These are phyloP conservation scores for Crotophaga sulcirostris DNA, from an alignment of 2,113 vertebrate genomes.

Conservation along the genomic window DNA sequence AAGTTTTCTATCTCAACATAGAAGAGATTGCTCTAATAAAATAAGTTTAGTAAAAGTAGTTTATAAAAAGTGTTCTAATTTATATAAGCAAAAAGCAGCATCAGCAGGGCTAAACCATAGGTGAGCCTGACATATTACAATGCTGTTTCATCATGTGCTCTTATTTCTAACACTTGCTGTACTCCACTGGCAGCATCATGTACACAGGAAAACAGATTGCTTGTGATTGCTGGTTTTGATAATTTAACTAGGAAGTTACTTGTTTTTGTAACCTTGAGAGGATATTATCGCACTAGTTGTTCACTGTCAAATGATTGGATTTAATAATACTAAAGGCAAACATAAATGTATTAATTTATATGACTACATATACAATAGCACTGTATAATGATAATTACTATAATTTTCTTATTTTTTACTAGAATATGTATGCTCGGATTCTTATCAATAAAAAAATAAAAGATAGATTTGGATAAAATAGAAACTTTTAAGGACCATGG, in stretches of 20 bases:
- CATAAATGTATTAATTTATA: background rate
- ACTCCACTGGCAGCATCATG: background rate
- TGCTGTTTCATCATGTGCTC: background rate
- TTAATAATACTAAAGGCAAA: background rate
- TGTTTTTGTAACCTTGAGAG: background rate
- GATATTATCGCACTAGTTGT: background rate
- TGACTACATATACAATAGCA: rapidly evolving
- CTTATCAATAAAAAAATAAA: background rate
- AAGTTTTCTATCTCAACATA: background rate
- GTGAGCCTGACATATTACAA: background rate
- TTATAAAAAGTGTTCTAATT: background rate
- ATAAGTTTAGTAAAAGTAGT: background rate
- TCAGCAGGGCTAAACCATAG: background rate
- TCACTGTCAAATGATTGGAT: background rate
- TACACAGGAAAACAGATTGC: background rate
- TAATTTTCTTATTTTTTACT: background rate
- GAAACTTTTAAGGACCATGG: background rate
- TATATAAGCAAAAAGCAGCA: background rate
- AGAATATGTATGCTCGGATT: background rate
- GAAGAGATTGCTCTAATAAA: background rate
- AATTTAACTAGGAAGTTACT: background rate
- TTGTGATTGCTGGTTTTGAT: background rate
- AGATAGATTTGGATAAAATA: background rate
- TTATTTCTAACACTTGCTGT: background rate
- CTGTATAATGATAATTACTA: background rate